Base-by-base conservation (phyloP, 2,797 vertebrate genomes). In the Crocodylus rhombifer region DNA sequence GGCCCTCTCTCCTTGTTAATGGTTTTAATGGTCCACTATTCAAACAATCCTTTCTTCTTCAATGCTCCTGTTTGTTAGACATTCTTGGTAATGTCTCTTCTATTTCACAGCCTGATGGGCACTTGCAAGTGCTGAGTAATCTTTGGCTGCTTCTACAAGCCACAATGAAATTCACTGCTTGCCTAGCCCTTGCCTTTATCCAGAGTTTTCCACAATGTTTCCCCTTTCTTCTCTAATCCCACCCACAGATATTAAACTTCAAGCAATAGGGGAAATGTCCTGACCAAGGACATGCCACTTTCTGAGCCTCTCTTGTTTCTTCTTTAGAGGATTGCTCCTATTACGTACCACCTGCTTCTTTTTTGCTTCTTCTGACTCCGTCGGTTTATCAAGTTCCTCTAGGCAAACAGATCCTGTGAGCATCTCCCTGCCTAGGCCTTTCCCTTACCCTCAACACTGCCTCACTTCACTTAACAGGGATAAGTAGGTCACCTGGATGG, bases 401-500 rank as follows among this genome's bases (percentile, higher is more conserved):
- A 33, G 55, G 18, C 80, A 84, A 2, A 8, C 1, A 23, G 33
- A 51, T 64, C 78, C 36, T 84, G 26, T 7, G 13, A 62, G 79
- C 16, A 81, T 61, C 90, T 85, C 92, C 65, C 79, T 80, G 26
- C 63, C 77, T 2, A 58, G 83, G 15, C 20, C 13, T 88, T 12
- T 94, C 79, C 51, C 80, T 69, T 81, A 64, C 88, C 84, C 80
- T 75, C 80, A 88, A n/a, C 6, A 26, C 42, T 77, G 33, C 82
- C 82, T 91, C 55, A 76, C n/a, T 11, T 92, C 64, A 86, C 86
- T 84, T 77, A 33, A 30, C 69, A 77, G 17, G 95, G 87, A 26
- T 73, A 95, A 88, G 89, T 91, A 79, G 87, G 92, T 95, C 90
- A 92, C 81, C 89, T 87, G 74, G 30, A 55, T 61, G 69, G 62